A percentile compares a stretch with the other conserved stretches of the same genome.
Evolutionary conservation across 2,888 invertebrate species (phyloP).

Genomic region (Seladonia tumulorum): DNA sequence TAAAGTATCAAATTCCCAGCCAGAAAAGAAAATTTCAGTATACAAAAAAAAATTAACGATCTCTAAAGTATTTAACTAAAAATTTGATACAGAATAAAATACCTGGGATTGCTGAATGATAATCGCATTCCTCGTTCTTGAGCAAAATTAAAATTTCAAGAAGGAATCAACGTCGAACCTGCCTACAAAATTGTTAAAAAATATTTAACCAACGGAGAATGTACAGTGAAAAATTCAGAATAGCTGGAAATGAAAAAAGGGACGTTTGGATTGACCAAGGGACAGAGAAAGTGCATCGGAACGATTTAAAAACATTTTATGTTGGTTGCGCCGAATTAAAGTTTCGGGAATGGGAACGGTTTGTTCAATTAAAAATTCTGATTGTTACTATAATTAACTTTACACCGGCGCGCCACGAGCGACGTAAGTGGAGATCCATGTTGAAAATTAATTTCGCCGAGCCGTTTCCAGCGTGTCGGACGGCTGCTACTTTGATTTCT

Average conservation of each 20-base stretch:
- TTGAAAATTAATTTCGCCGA: not conserved
- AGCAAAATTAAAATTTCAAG: no score
- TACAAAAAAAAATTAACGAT: no score
- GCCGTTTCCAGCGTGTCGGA: not conserved
- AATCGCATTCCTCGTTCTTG: no score
- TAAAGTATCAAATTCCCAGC: not conserved
- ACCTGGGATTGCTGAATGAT: no score
- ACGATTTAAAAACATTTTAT: not conserved
- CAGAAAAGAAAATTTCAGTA: no score
- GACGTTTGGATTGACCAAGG: not conserved
- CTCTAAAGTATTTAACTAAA: no score
- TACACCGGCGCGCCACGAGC: not conserved
- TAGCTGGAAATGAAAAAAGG: not conserved
- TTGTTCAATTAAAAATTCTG: not conserved
- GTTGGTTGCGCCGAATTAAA: not conserved
- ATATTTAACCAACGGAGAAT: not conserved
- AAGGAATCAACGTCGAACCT: not conserved
- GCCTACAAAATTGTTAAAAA: not conserved
- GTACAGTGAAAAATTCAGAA: not conserved
- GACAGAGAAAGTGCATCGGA: not conserved
- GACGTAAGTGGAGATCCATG: not conserved
- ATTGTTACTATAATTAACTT: not conserved
- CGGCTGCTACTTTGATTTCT: not conserved
- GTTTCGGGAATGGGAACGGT: not conserved
- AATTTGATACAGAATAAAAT: no score